These are phyloP conservation scores for Dasyurus viverrinus DNA, from an alignment of 2,113 vertebrate genomes.

Conservation along the genomic window DNA sequence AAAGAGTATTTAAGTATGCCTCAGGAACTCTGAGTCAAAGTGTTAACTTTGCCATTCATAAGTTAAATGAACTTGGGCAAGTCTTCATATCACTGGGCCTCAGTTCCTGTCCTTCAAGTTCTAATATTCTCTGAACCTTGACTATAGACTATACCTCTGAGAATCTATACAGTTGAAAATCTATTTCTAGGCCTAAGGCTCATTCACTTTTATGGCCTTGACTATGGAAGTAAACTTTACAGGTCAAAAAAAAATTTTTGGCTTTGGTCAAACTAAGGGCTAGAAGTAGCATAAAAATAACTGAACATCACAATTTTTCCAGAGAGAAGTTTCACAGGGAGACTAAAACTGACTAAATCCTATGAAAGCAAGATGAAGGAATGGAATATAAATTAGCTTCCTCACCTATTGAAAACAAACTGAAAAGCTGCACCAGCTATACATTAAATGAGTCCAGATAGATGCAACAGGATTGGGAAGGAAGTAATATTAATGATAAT, in stretches of 20 bases:
- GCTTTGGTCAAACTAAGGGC: not conserved
- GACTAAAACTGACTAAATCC: not conserved
- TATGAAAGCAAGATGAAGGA: slow-evolving; percentile 16
- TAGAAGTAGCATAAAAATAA: not conserved
- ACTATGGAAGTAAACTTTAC: not conserved
- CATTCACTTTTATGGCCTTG: not conserved
- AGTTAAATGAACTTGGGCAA: not conserved
- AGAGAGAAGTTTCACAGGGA: not conserved
- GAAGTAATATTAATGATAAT: slow-evolving; percentile 35
- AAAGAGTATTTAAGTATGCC: not conserved
- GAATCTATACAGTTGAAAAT: not conserved
- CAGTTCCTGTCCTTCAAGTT: not conserved
- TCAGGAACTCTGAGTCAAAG: slow-evolving; percentile 11
- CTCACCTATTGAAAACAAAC: slow-evolving; percentile 11
- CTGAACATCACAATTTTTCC: not conserved
- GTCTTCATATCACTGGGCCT: not conserved
- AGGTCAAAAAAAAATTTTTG: not conserved
- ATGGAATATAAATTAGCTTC: not conserved
- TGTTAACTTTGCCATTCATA: not conserved
- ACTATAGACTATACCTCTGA: not conserved
- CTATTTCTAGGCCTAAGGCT: not conserved
- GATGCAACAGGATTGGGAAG: not conserved
- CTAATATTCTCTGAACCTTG: not conserved
- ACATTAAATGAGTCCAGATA: slow-evolving; percentile 17
- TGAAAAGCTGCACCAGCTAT: not conserved